phyloP scores from a whole-genome alignment of 1,140 invertebrate species.

The Lepeophtheirus salmonis region DNA sequence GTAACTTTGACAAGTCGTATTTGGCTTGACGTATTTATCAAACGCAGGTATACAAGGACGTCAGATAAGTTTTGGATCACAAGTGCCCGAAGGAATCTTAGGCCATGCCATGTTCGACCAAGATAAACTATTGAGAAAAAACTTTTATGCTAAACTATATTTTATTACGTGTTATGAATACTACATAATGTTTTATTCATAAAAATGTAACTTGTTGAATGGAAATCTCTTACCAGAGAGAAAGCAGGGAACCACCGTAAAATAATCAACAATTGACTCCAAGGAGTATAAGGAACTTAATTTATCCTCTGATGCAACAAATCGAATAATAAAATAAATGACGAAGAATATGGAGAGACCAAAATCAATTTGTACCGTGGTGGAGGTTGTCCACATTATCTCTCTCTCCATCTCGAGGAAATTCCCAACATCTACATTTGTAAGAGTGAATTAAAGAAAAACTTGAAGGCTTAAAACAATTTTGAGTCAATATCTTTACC shows the following conservation, averaged over 20 bases:
- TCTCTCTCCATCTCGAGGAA: background rate
- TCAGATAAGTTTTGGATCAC: background rate
- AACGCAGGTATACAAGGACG: background rate
- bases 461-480: background rate
- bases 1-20: background rate
- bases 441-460: background rate
- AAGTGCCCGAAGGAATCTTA: background rate
- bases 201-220: background rate
- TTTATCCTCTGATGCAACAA: slow-evolving; percentile 12
- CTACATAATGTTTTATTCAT: background rate
- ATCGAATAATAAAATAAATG: slow-evolving; percentile 8
- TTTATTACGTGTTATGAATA: background rate
- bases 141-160: background rate
- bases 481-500: background rate
- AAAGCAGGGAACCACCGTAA: slow-evolving; percentile 8
- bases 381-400: background rate
- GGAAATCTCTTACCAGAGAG: background rate
- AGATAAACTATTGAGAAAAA: background rate
- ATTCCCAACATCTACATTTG: background rate
- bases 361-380: slow-evolving; percentile 8
- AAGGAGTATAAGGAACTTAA: background rate
- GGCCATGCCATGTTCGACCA: background rate
- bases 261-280: slow-evolving; percentile 5
- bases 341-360: slow-evolving; percentile 1
- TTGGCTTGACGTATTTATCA: background rate